Evolutionary conservation across 2,888 invertebrate genomes (phyloP), one percentile per base, ranked within the genome.

Genomic region (Clunio marinus): DNA sequence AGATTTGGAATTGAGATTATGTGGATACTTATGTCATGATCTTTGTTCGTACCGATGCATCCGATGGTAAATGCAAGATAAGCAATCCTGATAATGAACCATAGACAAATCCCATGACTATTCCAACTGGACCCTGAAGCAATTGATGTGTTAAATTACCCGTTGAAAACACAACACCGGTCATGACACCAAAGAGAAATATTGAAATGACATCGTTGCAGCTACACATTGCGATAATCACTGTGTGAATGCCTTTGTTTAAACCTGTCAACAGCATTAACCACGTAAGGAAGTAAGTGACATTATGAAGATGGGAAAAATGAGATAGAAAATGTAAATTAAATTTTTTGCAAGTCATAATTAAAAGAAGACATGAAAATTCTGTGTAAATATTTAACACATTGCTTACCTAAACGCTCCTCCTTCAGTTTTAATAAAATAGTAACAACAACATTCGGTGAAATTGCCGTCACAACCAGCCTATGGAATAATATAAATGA

Each of bases 151-250:
- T 74, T 70, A 82, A 71, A 69, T 80, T 76, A 71, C 79, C 82
- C 72, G 81, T 80, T 59, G 83, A 81, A 73, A 88, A 87, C 59
- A 88, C 82, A 55, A 86, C 79, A 22, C 87, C 84, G 62, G 87
- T 80, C 63, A 84, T 77, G 35, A 90, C 82, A 20, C 88, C 86
- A 76, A 89, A 91, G 2, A 86, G 78, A 69, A 88, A 87, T 71
- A 91, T 87, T 63, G 89, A 86, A 66, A 88, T 81, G 62, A 91
- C 87, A 76, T 89, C 88, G 74, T 91, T 91, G 69, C 90, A 81
- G 70, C 87, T 86, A 46, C 77, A 77, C 76, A 76, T 77, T 63
- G 77, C 77, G 28, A 66, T 66, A 55, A 91, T 84, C 62, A 91
- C 78, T 0, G 89, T 88, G 45, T 89, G 86, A 32, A 92, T 85